Base-by-base conservation (phyloP, 2,888 invertebrate genomes). In the Harpalus rubripes region DNA sequence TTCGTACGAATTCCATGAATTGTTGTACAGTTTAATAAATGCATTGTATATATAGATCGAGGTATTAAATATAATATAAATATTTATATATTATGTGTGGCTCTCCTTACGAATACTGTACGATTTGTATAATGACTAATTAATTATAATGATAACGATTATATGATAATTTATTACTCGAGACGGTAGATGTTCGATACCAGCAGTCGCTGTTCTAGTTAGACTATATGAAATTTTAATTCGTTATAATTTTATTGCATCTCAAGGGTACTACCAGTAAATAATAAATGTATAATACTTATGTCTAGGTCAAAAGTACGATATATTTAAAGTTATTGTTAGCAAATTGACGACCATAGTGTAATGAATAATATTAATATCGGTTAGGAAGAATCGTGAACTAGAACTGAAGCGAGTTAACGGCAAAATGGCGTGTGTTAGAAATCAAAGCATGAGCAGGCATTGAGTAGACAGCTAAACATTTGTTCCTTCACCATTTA, bases 11-110 rank as follows among this genome's bases (percentile, higher is more conserved):
- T 84, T 84, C 81, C 74, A 85, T 76, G 81, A 63, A 81, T 56
- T 76, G 56, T 72, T 82, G 81, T 81, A 85, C 85, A 81, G 81
- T 81, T 85, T 85, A 81, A 80, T 76, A 72, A 81, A 86, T 86
- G 80, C 79, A 85, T 86, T 86, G 85, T 86, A 85, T 81, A 85
- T 84, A 84, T 85, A 82, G 68, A 82, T 44, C 52, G 68, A 85
- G 58, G 74, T 82, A 82, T 82, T 72, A 72, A 32, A 72, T 63
- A 85, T 65, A 80, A 83, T 84, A 82, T 79, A 85, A 82, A 82
- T 86, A 85, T 85, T 86, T 86, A 85, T 83, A 82, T 85, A 85
- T 78, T 72, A 41, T 61, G 79, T 82, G 39, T 86, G 76, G 81
- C 78, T 63, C 78, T 79, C 39, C 76, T 26, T 58, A 80, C 58